Evolutionary conservation across 2,888 invertebrate species (phyloP), one percentile per base, ranked within the genome.

Genomic region (Eumerus sabulonum): DNA sequence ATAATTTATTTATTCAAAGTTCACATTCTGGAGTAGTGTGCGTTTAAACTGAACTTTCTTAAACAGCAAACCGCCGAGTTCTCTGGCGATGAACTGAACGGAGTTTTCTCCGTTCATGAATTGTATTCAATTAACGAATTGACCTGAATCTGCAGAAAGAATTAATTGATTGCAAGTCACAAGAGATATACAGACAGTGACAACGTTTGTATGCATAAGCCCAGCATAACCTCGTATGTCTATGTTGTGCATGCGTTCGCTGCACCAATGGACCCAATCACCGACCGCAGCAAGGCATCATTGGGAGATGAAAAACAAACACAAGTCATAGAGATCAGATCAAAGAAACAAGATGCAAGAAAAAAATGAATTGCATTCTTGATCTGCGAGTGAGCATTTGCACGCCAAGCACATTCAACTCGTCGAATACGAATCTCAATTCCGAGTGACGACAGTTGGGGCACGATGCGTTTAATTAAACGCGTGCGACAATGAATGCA

Each of bases 391-490:
- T 63, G 67, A 67, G 67, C 77, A 77, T 77, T 77, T 63, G 67
- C 62, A 68, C 66, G 72, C 72, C 72, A 67, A 57, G 77, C 72
- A 56, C 77, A 77, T 77, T 77, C 72, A 77, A 72, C 77, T 77
- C 77, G 27, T 27, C 27, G 77, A 72, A 77, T 72, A 77, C 57
- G 27, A 77, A 77, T 67, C 54, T 47, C 66, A 66, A 66, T 60
- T 63, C 53, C 42, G 27, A 38, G 56, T 51, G 60, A 66, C 66
- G 71, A 76, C 76, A 67, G 71, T 60, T 50, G 44, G 42, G 48
- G 56, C 40, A 67, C 72, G 62, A 67, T 68, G 57, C 72, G 67
- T 67, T 63, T 53, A 77, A 77, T 77, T 77, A 77, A 77, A 72
- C 72, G 77, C 77, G 77, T 68, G 76, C 66, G 63, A 53, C 67